phyloP scores from a whole-genome alignment of 1,140 invertebrate genomes.

The Panulirus ornatus region DNA sequence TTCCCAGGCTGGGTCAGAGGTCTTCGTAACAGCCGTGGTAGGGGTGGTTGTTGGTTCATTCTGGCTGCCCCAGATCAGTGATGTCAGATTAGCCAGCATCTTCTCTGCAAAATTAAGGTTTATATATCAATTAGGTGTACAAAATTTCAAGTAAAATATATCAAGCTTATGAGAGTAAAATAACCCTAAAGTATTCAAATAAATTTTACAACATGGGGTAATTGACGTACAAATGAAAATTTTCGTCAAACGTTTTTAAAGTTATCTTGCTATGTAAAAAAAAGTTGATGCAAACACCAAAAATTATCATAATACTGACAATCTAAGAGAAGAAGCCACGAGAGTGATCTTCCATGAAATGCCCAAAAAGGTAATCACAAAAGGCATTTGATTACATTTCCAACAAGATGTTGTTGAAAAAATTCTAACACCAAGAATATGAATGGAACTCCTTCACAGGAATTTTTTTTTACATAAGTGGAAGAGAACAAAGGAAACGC shows the following conservation, averaged over 20 bases:
- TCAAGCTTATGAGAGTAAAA: not conserved
- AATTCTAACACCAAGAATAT: too few species aligned
- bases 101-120: conserved; percentile 30
- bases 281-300: too few species aligned
- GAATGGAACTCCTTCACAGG: too few species aligned
- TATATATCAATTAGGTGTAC: not conserved
- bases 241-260: not conserved
- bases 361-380: too few species aligned
- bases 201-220: not conserved
- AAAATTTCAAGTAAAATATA: not conserved
- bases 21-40: not conserved
- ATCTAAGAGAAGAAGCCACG: too few species aligned
- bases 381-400: too few species aligned
- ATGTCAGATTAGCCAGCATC: conserved; percentile 64
- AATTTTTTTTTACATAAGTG: too few species aligned
- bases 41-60: conserved; percentile 4
- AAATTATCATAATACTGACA: too few species aligned
- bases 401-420: too few species aligned
- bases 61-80: conserved; percentile 60
- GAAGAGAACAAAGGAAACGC: too few species aligned
- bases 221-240: not conserved
- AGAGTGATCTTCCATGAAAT: too few species aligned
- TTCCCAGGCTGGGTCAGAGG: not conserved
- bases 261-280: too few species aligned
- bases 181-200: not conserved